A percentile compares a stretch with the other conserved stretches of the same genome.
Conservation (phyloP, 2,888 invertebrate species). For the Itoplectis maculator region DNA sequence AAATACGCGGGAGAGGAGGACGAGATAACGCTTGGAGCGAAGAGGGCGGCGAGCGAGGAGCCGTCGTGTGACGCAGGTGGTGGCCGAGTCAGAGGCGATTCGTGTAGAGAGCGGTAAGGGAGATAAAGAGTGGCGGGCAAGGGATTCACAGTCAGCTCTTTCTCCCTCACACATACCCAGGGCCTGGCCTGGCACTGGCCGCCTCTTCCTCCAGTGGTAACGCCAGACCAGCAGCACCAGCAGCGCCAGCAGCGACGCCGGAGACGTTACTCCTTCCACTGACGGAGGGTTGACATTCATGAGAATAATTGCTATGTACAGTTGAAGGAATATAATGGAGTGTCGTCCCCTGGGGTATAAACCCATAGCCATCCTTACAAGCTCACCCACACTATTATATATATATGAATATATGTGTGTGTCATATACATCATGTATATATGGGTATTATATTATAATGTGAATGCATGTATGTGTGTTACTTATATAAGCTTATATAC, state of each 20-base stretch:
- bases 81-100: slow-evolving; percentile 60
- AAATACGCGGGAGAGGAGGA: slow-evolving; percentile 32
- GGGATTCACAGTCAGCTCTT: slow-evolving; percentile 50
- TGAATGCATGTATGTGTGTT: background rate
- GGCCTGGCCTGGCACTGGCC: too few relatives aligned
- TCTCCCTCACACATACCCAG: slow-evolving; percentile 34
- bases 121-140: slow-evolving; percentile 66
- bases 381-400: slow-evolving; percentile 29
- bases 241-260: slow-evolving; percentile 25
- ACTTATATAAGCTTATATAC: background rate
- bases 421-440: too few relatives aligned
- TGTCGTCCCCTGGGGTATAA: slow-evolving; percentile 60
- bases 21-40: slow-evolving; percentile 22
- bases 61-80: slow-evolving; percentile 58
- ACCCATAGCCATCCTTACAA: slow-evolving; percentile 53
- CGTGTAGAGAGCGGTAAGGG: slow-evolving; percentile 54
- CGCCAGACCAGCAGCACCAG: slow-evolving; percentile 39
- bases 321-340: slow-evolving; percentile 68
- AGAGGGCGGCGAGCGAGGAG: slow-evolving; percentile 49
- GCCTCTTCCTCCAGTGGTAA: slow-evolving; percentile 41
- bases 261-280: slow-evolving; percentile 61
- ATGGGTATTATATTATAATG: slow-evolving; percentile 15
- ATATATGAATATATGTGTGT: slow-evolving; percentile 6
- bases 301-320: slow-evolving; percentile 73
- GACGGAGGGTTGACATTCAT: slow-evolving; percentile 71